Percentiles rank a stretch among this genome's conserved stretches.
Evolutionary conservation across 2,797 vertebrate species (phyloP).

Genomic region (Peromyscus attwateri): DNA sequence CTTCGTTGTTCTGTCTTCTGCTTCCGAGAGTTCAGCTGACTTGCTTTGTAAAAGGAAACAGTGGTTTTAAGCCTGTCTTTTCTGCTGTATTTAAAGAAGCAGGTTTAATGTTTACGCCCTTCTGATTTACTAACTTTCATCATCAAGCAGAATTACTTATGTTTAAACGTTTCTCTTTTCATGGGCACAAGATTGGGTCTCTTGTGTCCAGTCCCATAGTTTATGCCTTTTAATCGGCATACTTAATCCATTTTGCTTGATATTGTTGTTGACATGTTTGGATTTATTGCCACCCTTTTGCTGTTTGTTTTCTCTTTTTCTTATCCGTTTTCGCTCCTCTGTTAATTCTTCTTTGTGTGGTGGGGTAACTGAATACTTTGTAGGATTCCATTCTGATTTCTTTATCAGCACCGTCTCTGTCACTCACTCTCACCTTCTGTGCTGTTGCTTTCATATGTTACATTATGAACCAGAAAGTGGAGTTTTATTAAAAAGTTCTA

Average conservation of each 20-base stretch:
- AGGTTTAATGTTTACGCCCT: neutral
- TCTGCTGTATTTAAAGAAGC: neutral
- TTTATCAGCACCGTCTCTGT: neutral
- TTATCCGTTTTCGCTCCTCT: neutral
- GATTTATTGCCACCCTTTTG: constrained; percentile 5
- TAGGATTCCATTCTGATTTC: neutral
- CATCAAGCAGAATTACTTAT: neutral
- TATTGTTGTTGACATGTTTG: constrained; percentile 30
- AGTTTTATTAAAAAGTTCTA: neutral
- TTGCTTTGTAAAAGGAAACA: neutral
- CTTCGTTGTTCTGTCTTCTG: neutral
- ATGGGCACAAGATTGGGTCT: neutral
- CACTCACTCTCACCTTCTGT: neutral
- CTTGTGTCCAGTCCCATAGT: neutral
- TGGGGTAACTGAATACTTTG: neutral
- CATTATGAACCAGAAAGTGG: neutral
- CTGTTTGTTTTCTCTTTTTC: neutral
- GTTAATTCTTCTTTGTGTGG: constrained; percentile 18
- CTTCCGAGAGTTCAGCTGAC: neutral
- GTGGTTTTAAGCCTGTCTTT: neutral
- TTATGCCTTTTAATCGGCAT: constrained; percentile 19
- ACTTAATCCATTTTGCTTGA: neutral
- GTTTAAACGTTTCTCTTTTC: neutral
- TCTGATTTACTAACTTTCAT: neutral
- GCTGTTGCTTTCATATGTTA: neutral